Evolutionary conservation across 1,140 invertebrate genomes (phyloP).

Genomic region (Halesus radiatus): DNA sequence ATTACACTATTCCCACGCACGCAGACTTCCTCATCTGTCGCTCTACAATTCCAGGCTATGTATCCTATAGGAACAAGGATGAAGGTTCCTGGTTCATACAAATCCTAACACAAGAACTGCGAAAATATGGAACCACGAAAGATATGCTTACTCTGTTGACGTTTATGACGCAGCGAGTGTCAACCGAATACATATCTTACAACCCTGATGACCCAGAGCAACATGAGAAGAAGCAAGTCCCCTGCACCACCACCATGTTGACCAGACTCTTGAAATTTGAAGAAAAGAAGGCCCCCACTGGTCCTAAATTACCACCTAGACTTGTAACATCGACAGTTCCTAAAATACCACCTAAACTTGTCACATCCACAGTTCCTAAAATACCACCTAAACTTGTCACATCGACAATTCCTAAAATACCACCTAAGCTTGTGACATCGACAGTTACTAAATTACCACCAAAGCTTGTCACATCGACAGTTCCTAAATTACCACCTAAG

Average conservation of each 20-base stretch:
- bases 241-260: constrained; percentile 93
- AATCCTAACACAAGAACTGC: constrained; percentile 85
- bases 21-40: constrained; percentile 96
- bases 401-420: too few relatives aligned
- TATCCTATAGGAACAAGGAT: constrained; percentile 95
- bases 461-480: too few relatives aligned
- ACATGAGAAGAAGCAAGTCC: constrained; percentile 96
- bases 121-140: constrained; percentile 78
- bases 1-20: constrained; percentile 89
- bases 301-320: too few relatives aligned
- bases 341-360: too few relatives aligned
- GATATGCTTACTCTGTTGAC: constrained; percentile 92
- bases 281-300: constrained; percentile 59
- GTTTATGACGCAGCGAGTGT: constrained; percentile 89
- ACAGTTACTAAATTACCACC: too few relatives aligned
- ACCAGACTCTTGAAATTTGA: constrained; percentile 84
- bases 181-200: constrained; percentile 92
- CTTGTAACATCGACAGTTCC: too few relatives aligned
- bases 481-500: too few relatives aligned
- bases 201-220: constrained; percentile 83
- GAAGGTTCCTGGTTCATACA: constrained; percentile 97
- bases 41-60: constrained; percentile 93
- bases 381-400: too few relatives aligned
- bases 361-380: too few relatives aligned
- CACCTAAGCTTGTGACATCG: too few relatives aligned